Conservation (phyloP, 2,113 vertebrate species). For the Ictidomys tridecemlineatus region DNA sequence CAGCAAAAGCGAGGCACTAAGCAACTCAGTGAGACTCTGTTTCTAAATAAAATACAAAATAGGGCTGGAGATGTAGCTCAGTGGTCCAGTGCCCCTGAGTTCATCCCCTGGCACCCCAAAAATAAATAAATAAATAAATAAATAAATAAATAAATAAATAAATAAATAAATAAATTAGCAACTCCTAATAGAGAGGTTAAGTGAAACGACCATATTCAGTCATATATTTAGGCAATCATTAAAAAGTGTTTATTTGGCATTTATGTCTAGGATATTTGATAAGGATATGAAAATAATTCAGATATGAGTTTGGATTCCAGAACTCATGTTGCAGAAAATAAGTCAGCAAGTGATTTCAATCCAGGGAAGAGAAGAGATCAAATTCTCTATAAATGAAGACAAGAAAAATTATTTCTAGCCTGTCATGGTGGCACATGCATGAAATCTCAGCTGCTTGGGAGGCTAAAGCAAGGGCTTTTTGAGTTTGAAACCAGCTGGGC, state of each 20-base stretch:
- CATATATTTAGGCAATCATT: not conserved
- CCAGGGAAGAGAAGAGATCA: conserved; percentile 4
- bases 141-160: no score
- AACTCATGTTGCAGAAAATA: not conserved
- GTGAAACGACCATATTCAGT: not conserved
- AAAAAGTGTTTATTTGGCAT: not conserved
- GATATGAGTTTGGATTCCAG: not conserved
- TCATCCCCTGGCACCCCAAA: no score
- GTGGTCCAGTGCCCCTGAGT: no score
- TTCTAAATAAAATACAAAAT: no score
- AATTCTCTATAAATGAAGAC: not conserved
- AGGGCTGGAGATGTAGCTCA: no score
- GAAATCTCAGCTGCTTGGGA: not conserved
- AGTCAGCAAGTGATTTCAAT: not conserved
- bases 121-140: no score
- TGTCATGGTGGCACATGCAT: not conserved
- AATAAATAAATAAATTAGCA: no score
- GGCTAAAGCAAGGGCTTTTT: not conserved
- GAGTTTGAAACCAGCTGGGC: not conserved
- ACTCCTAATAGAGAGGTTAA: not conserved
- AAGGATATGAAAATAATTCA: not conserved
- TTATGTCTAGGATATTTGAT: not conserved
- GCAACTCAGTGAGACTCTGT: no score
- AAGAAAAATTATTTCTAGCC: not conserved
- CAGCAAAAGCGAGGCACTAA: no score